Evolutionary conservation across 2,888 invertebrate species (phyloP).

Genomic region (Adelphocoris suturalis): DNA sequence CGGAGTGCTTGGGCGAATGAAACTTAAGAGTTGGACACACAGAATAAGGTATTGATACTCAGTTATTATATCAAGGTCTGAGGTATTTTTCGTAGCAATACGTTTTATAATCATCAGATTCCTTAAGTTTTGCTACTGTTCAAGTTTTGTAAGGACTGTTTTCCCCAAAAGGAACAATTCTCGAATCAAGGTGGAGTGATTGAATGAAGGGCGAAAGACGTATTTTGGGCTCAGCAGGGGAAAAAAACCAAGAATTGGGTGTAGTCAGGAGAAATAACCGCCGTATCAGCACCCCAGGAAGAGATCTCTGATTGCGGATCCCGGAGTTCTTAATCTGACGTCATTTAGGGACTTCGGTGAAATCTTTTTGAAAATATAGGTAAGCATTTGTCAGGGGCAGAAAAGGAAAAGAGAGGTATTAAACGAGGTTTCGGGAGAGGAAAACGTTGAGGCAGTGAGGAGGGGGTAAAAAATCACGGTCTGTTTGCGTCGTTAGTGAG

Average conservation of each 20-base stretch:
- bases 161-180: no score
- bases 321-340: constrained; percentile 54
- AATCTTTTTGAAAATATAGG: constrained; percentile 73
- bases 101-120: no score
- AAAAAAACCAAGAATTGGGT: neutral
- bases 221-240: neutral
- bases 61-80: no score
- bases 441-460: neutral
- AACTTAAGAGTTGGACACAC: no score
- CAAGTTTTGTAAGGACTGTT: no score
- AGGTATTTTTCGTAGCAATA: no score
- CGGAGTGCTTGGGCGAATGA: no score
- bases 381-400: constrained; percentile 72
- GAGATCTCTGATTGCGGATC: constrained; percentile 66
- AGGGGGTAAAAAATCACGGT: constrained; percentile 71
- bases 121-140: no score
- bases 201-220: neutral
- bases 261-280: constrained; percentile 20
- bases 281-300: constrained; percentile 41
- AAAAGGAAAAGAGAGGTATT: constrained; percentile 39
- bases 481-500: constrained; percentile 74
- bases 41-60: no score
- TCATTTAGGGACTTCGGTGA: constrained; percentile 58
- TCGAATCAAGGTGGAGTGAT: no score
- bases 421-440: neutral